Conservation (phyloP, 2,888 invertebrate genomes). For the Lasioglossum calceatum region DNA sequence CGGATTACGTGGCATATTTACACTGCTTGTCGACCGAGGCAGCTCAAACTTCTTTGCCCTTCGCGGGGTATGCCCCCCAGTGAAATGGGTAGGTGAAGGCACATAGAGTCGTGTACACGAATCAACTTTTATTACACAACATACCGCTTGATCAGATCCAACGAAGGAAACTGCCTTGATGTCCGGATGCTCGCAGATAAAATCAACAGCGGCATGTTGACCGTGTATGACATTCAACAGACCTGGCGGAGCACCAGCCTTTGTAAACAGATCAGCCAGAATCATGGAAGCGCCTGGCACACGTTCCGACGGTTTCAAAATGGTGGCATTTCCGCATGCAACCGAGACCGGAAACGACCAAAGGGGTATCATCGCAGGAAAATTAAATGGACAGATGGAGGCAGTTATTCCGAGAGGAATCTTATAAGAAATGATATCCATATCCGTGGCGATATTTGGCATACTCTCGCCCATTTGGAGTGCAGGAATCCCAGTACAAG, state of each 20-base stretch:
- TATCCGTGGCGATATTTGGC: slow-evolving; percentile 94
- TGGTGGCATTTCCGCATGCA: slow-evolving; percentile 97
- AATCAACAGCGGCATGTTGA: slow-evolving; percentile 96
- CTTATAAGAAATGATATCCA: slow-evolving; percentile 98
- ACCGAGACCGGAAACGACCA: slow-evolving; percentile 96
- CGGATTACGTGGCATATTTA: too few species aligned
- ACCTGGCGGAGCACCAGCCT: slow-evolving; percentile 98
- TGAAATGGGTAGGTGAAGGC: too few species aligned
- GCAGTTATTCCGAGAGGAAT: slow-evolving; percentile 97
- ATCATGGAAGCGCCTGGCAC: slow-evolving; percentile 99
- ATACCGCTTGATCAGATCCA: slow-evolving; percentile 97
- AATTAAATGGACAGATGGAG: slow-evolving; percentile 99
- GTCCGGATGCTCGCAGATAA: slow-evolving; percentile 98
- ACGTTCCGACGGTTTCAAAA: slow-evolving; percentile 98
- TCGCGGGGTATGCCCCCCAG: too few species aligned
- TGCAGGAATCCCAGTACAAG: slow-evolving; percentile 96
- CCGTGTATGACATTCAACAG: slow-evolving; percentile 99
- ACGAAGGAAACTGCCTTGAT: slow-evolving; percentile 99
- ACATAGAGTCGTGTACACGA: neutral
- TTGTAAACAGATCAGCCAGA: slow-evolving; percentile 95
- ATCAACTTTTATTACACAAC: slow-evolving; percentile 12
- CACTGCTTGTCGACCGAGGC: too few species aligned
- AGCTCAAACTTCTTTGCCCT: too few species aligned
- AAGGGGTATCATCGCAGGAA: slow-evolving; percentile 99
- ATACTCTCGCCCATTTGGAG: slow-evolving; percentile 97